Evolutionary conservation across 2,797 vertebrate genomes (phyloP).

Genomic region (Pseudocheirus occidentalis): DNA sequence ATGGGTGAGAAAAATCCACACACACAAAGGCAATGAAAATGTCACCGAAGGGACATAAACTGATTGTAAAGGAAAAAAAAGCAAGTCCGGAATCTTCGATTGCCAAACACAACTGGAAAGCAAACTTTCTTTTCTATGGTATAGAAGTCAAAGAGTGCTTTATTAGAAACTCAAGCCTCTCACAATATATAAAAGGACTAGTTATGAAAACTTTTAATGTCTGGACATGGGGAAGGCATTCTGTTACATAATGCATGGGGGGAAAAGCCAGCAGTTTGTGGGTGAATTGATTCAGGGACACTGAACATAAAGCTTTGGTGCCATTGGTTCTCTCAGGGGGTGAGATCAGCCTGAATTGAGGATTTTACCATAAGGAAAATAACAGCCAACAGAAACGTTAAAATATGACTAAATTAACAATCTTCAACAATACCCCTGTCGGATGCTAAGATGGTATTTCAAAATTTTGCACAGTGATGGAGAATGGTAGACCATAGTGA

Average conservation of each 20-base stretch:
- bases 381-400: neutral
- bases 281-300: neutral
- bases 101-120: constrained; percentile 62
- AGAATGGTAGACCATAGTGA: neutral
- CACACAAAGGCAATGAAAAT: constrained; percentile 70
- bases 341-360: neutral
- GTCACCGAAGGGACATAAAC: constrained; percentile 65
- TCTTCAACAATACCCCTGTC: neutral
- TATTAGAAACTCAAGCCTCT: constrained; percentile 37
- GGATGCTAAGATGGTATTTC: neutral
- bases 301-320: neutral
- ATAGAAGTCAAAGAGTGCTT: constrained; percentile 22
- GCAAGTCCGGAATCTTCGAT: constrained; percentile 40
- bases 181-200: constrained; percentile 35
- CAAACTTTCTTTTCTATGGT: constrained; percentile 38
- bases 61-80: constrained; percentile 72
- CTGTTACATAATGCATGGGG: neutral
- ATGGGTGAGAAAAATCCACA: constrained; percentile 28
- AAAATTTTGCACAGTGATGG: neutral
- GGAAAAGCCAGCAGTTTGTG: neutral
- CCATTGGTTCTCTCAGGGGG: neutral
- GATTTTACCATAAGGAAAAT: neutral
- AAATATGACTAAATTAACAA: neutral
- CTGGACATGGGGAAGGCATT: neutral
- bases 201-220: neutral